Conservation (phyloP, 1,140 invertebrate species). For the Trachymyrmex cornetzi region DNA sequence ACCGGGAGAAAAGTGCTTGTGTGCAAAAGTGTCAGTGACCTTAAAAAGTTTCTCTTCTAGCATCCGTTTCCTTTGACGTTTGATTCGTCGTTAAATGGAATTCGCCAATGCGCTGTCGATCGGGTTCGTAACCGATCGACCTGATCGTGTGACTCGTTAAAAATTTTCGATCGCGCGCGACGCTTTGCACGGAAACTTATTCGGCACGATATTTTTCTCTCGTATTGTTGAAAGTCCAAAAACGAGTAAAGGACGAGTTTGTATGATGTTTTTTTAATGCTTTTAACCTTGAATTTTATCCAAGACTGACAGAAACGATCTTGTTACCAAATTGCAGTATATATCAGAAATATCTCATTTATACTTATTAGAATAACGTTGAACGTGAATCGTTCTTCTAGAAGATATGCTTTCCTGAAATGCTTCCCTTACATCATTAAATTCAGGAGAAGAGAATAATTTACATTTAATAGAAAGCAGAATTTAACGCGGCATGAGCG, state of each 20-base stretch:
- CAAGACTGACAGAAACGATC: background rate
- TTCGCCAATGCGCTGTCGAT: constrained; percentile 7
- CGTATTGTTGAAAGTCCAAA: background rate
- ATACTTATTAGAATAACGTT: background rate
- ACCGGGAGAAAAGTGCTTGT: constrained; percentile 1
- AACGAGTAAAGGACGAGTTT: background rate
- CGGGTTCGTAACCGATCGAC: constrained; percentile 12
- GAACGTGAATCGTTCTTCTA: background rate
- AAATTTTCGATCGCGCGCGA: constrained; percentile 21
- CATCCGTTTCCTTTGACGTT: background rate
- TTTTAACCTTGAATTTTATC: background rate
- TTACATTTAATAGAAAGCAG: background rate
- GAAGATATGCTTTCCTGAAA: background rate
- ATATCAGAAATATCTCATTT: background rate
- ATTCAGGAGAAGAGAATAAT: background rate
- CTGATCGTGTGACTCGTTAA: constrained; percentile 44
- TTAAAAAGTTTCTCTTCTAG: background rate
- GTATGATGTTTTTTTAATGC: background rate
- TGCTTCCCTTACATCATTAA: background rate
- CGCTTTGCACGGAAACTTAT: background rate
- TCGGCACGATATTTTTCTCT: background rate
- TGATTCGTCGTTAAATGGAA: constrained; percentile 10
- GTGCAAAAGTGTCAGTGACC: constrained; percentile 24
- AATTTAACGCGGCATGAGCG: background rate
- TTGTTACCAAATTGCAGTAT: background rate